Evolutionary conservation across 2,113 vertebrate species (phyloP), one percentile per base, ranked within the genome.

Genomic region (Seriola quinqueradiata): DNA sequence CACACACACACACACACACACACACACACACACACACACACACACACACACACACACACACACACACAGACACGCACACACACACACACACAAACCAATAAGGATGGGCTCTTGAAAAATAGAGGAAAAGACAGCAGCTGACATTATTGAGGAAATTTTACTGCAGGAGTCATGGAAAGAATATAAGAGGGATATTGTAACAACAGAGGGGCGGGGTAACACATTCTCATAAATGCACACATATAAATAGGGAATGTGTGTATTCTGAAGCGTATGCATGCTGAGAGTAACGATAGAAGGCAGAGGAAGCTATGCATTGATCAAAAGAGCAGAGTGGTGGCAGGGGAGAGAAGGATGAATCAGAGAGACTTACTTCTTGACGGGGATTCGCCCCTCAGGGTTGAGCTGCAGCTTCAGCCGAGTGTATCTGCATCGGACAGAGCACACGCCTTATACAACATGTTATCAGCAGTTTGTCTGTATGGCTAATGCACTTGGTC

Each of bases 341-440:
- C 67, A 75, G 52, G 57, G 32, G 36, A 78, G 63, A 38, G 52
- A 59, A 1, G 79, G 66, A 76, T 82, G 84, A 89, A 87, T 87
- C 90, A 88, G 16, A 4, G 12, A 64, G 87, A 95, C 97, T 97
- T 96, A 99, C 98, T 98, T 99, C 95, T 99, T 99, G 83, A 99
- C 95, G 88, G 97, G 97, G 94, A 99, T 98, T 79, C 96, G 94
- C 0, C 97, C 97, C 89, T 99, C 98, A n/a, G 97, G 96, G 90
- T 96, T 99, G 76, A 97, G 96, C 94, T 99, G 97, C 87, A 99
- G 95, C 82, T 97, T 97, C 70, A 99, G 95, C 84, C 97, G 97
- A 11, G 96, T 97, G 89, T 99, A 99, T 84, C 98, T 99, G 95
- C 91, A 84, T 87, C 60, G 86, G 79, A 87, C 58, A 86, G 77